Base-by-base conservation (phyloP, 2,113 vertebrate genomes). In the Gila orcuttii region DNA sequence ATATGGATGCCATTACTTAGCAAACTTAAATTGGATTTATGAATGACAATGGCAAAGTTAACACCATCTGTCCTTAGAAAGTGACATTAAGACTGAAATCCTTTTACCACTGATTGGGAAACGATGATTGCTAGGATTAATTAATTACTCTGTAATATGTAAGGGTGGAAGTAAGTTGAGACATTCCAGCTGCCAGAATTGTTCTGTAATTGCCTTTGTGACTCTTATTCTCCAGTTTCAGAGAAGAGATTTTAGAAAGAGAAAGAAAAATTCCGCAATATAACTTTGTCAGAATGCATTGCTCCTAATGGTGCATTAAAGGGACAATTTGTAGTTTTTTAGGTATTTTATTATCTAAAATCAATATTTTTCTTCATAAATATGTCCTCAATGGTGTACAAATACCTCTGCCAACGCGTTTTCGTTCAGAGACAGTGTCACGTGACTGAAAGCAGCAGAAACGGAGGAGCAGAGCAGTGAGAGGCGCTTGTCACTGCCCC, bases 21-120 rank as follows among this genome's bases (percentile, higher is more conserved):
- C 86, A 87, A 85, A 79, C 85, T 55, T 78, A 59, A 87, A 90
- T 88, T 89, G 89, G 83, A 86, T 92, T 91, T 90, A 86, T 93
- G 87, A 91, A 91, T 89, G 87, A 87, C 84, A 91, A 90, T 52
- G 64, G 60, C n/a, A 90, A 91, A 88, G 76, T 87, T 87, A 74
- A 28, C 64, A 57, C 86, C 50, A 59, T 90, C 86, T 79, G 74
- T 59, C 21, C 69, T 82, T 64, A 88, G 83, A 87, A 87, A 88
- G 89, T 86, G 87, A 88, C 88, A 87, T 69, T 84, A 74, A 88
- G 73, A 90, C 89, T 13, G 50, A 79, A 47, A 47, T 84, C 75
- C 23, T 87, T 69, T 87, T 87, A 52, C 23, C 8, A 45, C 69
- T 87, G 83, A 87, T 85, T 87, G 77, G 68, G 45, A 28, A 55